phyloP scores from a whole-genome alignment of 2,888 invertebrate genomes.

The Galerucella calmariensis region DNA sequence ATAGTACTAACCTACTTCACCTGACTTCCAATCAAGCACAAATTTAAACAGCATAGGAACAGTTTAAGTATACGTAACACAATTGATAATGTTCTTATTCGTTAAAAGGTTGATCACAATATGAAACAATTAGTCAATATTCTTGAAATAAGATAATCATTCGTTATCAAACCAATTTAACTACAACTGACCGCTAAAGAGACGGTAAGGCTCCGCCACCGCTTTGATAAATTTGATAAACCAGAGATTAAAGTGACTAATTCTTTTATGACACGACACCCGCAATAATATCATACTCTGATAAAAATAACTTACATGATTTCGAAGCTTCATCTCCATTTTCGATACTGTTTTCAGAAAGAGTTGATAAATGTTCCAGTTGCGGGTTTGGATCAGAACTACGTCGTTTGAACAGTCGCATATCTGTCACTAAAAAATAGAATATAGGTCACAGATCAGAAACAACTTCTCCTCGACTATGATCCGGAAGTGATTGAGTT shows the following conservation, averaged over 20 bases:
- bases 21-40: not conserved
- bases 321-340: slow-evolving; percentile 44
- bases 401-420: slow-evolving; percentile 69
- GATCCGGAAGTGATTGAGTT: no score
- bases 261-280: slow-evolving; percentile 4
- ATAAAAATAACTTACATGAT: slow-evolving; percentile 46
- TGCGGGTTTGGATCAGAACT: slow-evolving; percentile 70
- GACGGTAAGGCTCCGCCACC: not conserved
- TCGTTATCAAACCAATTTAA: slow-evolving; percentile 1
- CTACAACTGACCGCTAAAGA: slow-evolving; percentile 6
- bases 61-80: not conserved
- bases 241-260: slow-evolving; percentile 9
- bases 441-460: not conserved
- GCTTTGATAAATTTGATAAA: slow-evolving; percentile 12
- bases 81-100: not conserved
- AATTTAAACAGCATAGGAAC: not conserved
- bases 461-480: not conserved
- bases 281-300: slow-evolving; percentile 6
- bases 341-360: slow-evolving; percentile 54
- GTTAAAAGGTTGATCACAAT: not conserved
- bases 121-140: slow-evolving; percentile 9
- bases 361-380: slow-evolving; percentile 67
- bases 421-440: slow-evolving; percentile 49
- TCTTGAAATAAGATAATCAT: slow-evolving; percentile 5
- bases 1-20: no score